Evolutionary conservation across 2,113 vertebrate genomes (phyloP).

Genomic region (Pionites leucogaster): DNA sequence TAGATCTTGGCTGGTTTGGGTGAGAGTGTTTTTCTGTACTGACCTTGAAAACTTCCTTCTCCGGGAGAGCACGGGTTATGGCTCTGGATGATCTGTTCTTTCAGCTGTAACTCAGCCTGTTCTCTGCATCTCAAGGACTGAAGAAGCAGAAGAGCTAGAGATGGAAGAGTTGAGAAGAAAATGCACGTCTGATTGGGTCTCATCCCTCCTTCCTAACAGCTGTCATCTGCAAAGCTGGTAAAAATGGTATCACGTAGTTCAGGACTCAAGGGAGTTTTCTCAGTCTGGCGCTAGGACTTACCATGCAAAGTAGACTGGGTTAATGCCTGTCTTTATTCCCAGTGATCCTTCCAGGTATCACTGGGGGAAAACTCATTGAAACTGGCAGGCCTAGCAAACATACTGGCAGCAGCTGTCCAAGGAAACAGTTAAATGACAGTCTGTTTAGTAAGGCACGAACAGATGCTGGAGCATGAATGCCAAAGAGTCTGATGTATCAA

Average conservation of each 20-base stretch:
- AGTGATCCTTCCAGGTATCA: not conserved
- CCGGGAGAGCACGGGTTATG: not conserved
- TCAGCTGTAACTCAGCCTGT: not conserved
- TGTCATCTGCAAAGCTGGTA: not conserved
- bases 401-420: not conserved
- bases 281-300: not conserved
- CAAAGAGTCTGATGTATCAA: not conserved
- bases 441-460: not conserved
- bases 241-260: not conserved
- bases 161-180: not conserved
- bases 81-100: not conserved
- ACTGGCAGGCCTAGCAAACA: not conserved
- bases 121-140: not conserved
- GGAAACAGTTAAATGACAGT: not conserved
- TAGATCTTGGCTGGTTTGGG: not conserved
- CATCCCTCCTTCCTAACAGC: not conserved
- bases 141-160: not conserved
- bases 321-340: not conserved
- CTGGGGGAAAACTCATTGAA: not conserved
- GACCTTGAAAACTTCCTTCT: not conserved
- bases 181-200: not conserved
- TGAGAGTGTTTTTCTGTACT: not conserved
- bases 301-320: not conserved
- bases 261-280: not conserved
- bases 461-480: not conserved